phyloP scores from a whole-genome alignment of 2,113 vertebrate species.

The Rhinolophus sinicus region DNA sequence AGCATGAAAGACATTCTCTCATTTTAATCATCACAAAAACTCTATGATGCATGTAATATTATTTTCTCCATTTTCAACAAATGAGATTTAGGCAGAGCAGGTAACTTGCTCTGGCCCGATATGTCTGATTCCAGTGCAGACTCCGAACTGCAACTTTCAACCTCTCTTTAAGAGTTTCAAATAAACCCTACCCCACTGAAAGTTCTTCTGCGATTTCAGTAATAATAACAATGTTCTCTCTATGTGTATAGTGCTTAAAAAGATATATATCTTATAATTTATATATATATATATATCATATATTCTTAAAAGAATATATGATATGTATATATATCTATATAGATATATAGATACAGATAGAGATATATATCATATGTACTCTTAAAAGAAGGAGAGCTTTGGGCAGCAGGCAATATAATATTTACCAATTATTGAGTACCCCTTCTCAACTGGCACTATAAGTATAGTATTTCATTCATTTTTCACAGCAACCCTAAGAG shows the following conservation, averaged over 20 bases:
- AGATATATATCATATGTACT: background rate
- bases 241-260: background rate
- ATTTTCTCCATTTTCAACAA: background rate
- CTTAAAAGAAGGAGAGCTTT: background rate
- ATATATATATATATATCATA: too few relatives aligned
- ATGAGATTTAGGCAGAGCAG: background rate
- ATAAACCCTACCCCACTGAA: background rate
- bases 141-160: background rate
- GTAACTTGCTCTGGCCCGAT: background rate
- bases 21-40: background rate
- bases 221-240: background rate
- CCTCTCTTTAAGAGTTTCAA: background rate
- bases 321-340: too few relatives aligned
- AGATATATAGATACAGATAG: too few relatives aligned
- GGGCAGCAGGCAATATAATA: background rate
- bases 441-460: background rate
- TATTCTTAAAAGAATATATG: too few relatives aligned
- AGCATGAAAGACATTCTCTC: background rate
- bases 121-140: background rate
- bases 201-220: background rate
- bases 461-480: constrained; percentile 12
- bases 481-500: background rate
- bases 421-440: background rate
- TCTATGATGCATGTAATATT: background rate
- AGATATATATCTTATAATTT: background rate